Evolutionary conservation across 2,113 vertebrate species (phyloP), one percentile per base, ranked within the genome.

Genomic region (Gnathonemus echidnorhynchus): DNA sequence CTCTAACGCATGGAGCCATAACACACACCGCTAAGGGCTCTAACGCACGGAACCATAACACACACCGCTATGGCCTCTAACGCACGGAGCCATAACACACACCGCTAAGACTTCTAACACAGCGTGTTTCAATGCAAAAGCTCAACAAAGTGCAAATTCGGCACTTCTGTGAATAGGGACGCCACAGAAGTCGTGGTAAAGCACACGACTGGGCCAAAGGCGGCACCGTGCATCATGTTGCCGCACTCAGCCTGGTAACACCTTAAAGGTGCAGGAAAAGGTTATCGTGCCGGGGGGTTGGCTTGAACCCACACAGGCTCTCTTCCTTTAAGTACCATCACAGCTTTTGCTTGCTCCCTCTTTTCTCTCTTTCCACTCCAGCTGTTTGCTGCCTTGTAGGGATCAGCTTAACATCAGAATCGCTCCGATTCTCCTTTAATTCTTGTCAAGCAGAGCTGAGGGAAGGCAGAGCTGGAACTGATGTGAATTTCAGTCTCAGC

Each of bases 51-150:
- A 24, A 0, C 7, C 21, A 58, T 58, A n/a, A 58, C 21, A 1
- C 56, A 58, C 56, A 3, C 7, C 6, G 0, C 7, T 56, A 56
- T 2, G 17, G 52, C 4, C 52, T 9, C 0, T 7, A 58, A 58
- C 19, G 19, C 6, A 58, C 53, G 0, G 52, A 53, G 17, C 2
- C 53, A 58, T 58, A 24, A 24, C 19, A 13, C 53, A 24, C 53
- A 2, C 56, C 5, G 0, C 21, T 58, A 58, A 24, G 2, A 0
- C 27, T 6, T 50, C 0, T 88, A 70, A 84, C 46, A 53, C 27
- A 4, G 45, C 15, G 58, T 31, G 49, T 87, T 89, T 86, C 11
- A 89, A 39, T 50, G 87, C 35, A n/a, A 89, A 88, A 89, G 49
- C 19, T 52, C 24, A 42, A 42, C 84, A 53, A 27, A 52, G 46